Evolutionary conservation across 2,797 vertebrate species (phyloP).

Genomic region (Dallia pectoralis): DNA sequence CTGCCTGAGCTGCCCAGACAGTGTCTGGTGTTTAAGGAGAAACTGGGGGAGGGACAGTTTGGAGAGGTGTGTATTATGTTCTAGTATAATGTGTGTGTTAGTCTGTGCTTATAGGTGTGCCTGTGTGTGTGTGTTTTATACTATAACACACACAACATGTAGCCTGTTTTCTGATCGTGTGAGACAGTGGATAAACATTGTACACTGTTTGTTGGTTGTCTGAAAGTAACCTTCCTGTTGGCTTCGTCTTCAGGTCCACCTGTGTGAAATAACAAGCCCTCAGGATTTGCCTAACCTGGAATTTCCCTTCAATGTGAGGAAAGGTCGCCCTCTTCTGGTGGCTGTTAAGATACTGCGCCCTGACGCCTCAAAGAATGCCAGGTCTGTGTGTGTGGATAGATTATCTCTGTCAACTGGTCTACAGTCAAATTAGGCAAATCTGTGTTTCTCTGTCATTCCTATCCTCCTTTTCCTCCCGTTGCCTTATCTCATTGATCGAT

Average conservation of each 20-base stretch:
- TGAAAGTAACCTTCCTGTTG: background rate
- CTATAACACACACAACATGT: too few species aligned
- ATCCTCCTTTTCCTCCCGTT: background rate
- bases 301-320: conserved; percentile 86
- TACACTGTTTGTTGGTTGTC: background rate
- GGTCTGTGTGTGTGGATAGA: conserved; percentile 62
- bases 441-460: background rate
- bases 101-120: background rate
- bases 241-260: conserved; percentile 78
- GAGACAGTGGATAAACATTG: background rate
- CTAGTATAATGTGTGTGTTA: background rate
- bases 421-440: background rate
- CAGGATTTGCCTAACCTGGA: conserved; percentile 84
- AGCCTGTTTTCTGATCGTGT: background rate
- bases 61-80: conserved; percentile 75
- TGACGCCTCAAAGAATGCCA: conserved; percentile 94
- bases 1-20: conserved; percentile 85
- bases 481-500: background rate
- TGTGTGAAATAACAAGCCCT: conserved; percentile 90
- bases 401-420: background rate
- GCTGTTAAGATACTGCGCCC: conserved; percentile 91
- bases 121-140: background rate
- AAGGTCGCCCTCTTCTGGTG: conserved; percentile 88
- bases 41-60: conserved; percentile 94
- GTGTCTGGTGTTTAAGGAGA: conserved; percentile 89